Evolutionary conservation across 1,140 invertebrate species (phyloP), one percentile per base, ranked within the genome.

Genomic region (Drosophila ananassae): DNA sequence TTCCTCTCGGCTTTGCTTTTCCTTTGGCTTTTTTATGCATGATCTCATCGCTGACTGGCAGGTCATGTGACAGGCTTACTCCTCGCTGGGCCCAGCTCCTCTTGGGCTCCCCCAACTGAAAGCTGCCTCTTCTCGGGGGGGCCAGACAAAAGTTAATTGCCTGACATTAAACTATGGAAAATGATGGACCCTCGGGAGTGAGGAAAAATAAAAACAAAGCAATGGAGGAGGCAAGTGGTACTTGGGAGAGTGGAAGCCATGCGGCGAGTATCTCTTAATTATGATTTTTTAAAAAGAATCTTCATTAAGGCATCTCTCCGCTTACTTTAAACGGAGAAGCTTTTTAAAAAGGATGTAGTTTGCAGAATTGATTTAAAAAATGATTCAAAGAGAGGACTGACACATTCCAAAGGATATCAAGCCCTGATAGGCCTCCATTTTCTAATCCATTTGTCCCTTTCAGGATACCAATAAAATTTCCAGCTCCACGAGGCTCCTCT

Each of bases 91-190:
- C 62, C 37, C 39, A 21, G 21, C 62, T 47, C 39, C 34, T 52
- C 41, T 37, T 12, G 32, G 32, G 32, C 30, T 30, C 30, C 30
- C 6, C 34, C 24, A 25, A 17, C 17, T 25, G 24, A 25, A 25
- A 25, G 6, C 25, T 59, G 37, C 46, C 48, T 59, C 52, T 50
- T 71, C 50, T 72, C 37, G 46, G 59, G 25, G 73, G 55, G 46
- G 53, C 53, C 67, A 87, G 81, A 87, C 81, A 89, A 89, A 89
- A 87, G 82, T 85, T 85, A 85, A 85, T 85, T 85, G 82, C 82
- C 82, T 81, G 78, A 73, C 83, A 87, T 87, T 87, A 87, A 87
- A 87, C 82, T 87, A 87, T 85, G 83, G 76, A 75, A 87, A 87
- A 75, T 57, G 52, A 69, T 71, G 67, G 44, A 71, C 67, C 67